Evolutionary conservation across 1,140 invertebrate genomes (phyloP).

Genomic region (Lepeophtheirus salmonis): DNA sequence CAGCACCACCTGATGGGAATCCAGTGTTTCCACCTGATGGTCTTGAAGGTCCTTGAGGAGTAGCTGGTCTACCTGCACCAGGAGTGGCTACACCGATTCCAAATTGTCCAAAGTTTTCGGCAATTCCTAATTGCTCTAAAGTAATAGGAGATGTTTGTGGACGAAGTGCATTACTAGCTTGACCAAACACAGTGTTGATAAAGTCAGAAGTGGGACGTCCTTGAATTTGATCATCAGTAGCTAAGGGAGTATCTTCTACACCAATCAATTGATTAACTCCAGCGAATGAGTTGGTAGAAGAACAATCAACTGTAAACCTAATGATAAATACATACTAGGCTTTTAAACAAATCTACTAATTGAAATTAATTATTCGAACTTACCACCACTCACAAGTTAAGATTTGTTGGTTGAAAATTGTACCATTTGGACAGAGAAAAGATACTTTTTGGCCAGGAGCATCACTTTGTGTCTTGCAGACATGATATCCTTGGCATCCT

Average conservation of each 20-base stretch:
- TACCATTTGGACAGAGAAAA: slow-evolving; percentile 37
- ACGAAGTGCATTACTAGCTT: neutral
- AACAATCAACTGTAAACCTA: slow-evolving; percentile 62
- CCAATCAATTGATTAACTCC: slow-evolving; percentile 24
- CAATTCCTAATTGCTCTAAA: neutral
- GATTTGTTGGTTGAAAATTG: slow-evolving; percentile 36
- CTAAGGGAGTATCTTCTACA: neutral
- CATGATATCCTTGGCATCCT: slow-evolving; percentile 25
- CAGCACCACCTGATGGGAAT: too few relatives aligned
- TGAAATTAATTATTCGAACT: neutral
- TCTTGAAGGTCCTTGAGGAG: neutral
- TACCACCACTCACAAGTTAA: slow-evolving; percentile 40
- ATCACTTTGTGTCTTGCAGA: slow-evolving; percentile 20
- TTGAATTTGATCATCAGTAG: neutral
- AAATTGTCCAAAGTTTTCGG: neutral
- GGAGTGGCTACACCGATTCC: neutral
- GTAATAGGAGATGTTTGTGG: neutral
- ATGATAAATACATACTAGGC: neutral
- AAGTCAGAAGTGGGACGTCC: neutral
- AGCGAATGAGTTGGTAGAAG: slow-evolving; percentile 33
- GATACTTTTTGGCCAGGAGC: slow-evolving; percentile 26
- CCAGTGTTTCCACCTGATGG: neutral
- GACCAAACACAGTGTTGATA: neutral
- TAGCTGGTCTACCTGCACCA: neutral
- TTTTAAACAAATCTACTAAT: neutral